Percentiles rank a stretch among this genome's conserved stretches.
Evolutionary conservation across 2,113 vertebrate genomes (phyloP).

Genomic region (Podarcis raffonei): DNA sequence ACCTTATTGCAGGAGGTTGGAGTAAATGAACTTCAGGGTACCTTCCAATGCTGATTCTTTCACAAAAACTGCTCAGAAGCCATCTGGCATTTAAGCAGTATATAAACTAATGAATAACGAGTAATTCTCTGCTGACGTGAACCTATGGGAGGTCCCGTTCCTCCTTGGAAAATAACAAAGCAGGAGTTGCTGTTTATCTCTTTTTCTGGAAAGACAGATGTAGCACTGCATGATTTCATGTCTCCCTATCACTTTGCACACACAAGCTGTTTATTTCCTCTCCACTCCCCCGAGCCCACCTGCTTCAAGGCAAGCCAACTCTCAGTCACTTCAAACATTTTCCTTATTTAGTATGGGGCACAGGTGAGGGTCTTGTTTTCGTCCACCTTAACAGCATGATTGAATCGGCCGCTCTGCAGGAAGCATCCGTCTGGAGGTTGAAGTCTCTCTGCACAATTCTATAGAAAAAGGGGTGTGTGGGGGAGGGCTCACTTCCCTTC

Average conservation of each 20-base stretch:
- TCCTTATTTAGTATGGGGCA: rapidly evolving
- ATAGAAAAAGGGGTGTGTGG: not conserved
- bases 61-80: too few relatives aligned
- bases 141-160: too few relatives aligned
- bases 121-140: too few relatives aligned
- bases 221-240: not conserved
- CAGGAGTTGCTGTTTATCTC: too few relatives aligned
- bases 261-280: not conserved
- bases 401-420: not conserved
- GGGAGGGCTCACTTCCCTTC: not conserved
- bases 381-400: not conserved
- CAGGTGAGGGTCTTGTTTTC: not conserved
- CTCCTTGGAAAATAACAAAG: too few relatives aligned
- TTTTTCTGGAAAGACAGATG: not conserved
- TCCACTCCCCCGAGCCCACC: not conserved
- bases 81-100: too few relatives aligned
- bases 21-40: too few relatives aligned
- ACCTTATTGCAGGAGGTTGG: too few relatives aligned
- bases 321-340: not conserved
- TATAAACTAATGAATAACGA: too few relatives aligned
- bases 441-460: not conserved
- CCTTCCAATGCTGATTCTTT: too few relatives aligned
- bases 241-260: not conserved
- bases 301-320: not conserved
- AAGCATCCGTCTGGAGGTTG: not conserved